Evolutionary conservation across 2,888 invertebrate genomes (phyloP).

Genomic region (Urechis unicinctus): DNA sequence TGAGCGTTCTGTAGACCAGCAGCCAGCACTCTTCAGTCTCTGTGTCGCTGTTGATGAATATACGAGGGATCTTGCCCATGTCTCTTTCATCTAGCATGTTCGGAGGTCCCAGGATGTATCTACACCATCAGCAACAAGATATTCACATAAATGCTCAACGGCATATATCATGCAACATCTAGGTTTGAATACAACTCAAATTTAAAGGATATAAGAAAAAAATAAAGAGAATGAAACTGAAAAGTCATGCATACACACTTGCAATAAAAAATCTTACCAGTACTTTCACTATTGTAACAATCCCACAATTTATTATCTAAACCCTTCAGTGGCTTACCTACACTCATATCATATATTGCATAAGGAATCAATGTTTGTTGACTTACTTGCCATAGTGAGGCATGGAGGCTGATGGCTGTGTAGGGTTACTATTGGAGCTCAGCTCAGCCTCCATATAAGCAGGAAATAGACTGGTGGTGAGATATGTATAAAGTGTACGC

Average conservation of each 20-base stretch:
- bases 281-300: no score
- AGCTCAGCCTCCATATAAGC: slow-evolving; percentile 57
- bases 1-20: slow-evolving; percentile 76
- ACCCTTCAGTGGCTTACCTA: no score
- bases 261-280: no score
- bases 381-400: slow-evolving; percentile 10
- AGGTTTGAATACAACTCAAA: neutral
- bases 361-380: no score
- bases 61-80: slow-evolving; percentile 64
- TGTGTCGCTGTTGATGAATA: slow-evolving; percentile 57
- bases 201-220: no score
- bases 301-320: no score
- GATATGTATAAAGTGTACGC: slow-evolving; percentile 80
- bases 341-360: no score
- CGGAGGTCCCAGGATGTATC: slow-evolving; percentile 60
- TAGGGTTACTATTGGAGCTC: no score
- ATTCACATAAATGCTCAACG: neutral
- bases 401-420: slow-evolving; percentile 3
- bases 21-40: slow-evolving; percentile 63
- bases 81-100: slow-evolving; percentile 56
- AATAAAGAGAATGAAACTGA: no score
- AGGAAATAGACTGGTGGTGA: slow-evolving; percentile 67
- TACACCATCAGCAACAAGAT: slow-evolving; percentile 6
- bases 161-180: neutral
- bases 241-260: no score